These are phyloP conservation scores for Eurosta solidaginis DNA, from an alignment of 1,140 invertebrate genomes.

Conservation along the genomic window DNA sequence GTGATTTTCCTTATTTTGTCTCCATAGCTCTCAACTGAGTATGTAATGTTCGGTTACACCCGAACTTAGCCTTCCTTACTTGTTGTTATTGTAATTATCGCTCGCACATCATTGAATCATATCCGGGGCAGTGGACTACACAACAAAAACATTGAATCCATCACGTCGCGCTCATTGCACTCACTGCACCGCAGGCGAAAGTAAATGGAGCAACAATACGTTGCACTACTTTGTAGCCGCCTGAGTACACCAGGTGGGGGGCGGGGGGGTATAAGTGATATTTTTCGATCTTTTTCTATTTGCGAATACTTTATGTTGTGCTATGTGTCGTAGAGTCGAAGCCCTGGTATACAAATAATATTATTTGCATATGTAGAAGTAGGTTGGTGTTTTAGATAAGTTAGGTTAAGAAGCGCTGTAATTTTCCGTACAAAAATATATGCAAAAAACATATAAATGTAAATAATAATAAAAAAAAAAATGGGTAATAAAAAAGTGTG, in stretches of 20 bases:
- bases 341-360: neutral
- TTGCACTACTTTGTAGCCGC: neutral
- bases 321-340: neutral
- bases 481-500: conserved; percentile 8
- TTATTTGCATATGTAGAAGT: conserved; percentile 2
- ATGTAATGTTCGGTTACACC: no score
- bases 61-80: no score
- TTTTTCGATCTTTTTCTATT: neutral
- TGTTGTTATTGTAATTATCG: neutral
- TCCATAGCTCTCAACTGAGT: no score
- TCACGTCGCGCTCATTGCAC: neutral
- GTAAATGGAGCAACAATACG: conserved; percentile 11
- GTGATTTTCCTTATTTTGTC: no score
- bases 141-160: neutral
- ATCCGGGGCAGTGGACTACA: neutral
- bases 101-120: neutral
- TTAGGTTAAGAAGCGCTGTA: neutral
- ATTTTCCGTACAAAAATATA: conserved; percentile 22
- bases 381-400: neutral
- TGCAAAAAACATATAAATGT: conserved; percentile 7
- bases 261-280: neutral
- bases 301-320: neutral
- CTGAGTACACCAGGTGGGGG: no score
- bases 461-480: neutral
- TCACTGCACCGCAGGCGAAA: neutral